phyloP scores from a whole-genome alignment of 2,797 vertebrate genomes.

The Eupleurogrammus muticus region DNA sequence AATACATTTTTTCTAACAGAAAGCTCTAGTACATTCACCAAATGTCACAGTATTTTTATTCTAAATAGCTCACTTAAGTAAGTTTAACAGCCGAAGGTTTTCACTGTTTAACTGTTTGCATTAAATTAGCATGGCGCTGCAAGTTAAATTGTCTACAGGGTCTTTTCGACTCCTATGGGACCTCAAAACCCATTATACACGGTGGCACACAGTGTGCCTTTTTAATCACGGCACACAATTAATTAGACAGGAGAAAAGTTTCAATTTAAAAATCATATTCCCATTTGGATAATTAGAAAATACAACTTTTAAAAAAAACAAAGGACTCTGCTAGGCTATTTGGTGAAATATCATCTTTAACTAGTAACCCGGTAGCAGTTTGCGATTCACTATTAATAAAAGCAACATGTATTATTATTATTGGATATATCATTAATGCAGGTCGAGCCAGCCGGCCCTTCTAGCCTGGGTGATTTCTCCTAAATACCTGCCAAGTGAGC shows the following conservation, averaged over 20 bases:
- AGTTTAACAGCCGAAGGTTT: neutral
- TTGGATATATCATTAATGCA: slow-evolving; percentile 17
- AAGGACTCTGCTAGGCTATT: slow-evolving; percentile 28
- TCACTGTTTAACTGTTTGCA: slow-evolving; percentile 31
- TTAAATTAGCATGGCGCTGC: slow-evolving; percentile 40
- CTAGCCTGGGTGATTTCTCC: slow-evolving; percentile 54
- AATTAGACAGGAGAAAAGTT: slow-evolving; percentile 77
- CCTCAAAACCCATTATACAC: slow-evolving; percentile 73
- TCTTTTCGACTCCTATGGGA: slow-evolving; percentile 64
- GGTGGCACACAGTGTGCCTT: slow-evolving; percentile 71
- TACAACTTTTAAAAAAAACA: slow-evolving; percentile 33
- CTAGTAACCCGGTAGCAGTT: neutral
- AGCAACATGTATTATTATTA: too few species aligned
- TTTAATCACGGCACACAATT: slow-evolving; percentile 82
- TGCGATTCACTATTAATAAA: too few species aligned
- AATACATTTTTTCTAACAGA: neutral
- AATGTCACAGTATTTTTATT: neutral
- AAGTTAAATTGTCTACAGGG: slow-evolving; percentile 62
- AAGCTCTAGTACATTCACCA: neutral
- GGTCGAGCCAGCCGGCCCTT: slow-evolving; percentile 24
- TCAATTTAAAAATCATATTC: slow-evolving; percentile 77
- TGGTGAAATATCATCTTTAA: slow-evolving; percentile 19
- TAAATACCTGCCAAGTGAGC: slow-evolving; percentile 71
- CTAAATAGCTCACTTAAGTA: neutral
- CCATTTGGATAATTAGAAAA: slow-evolving; percentile 78